phyloP scores from a whole-genome alignment of 2,113 vertebrate species.

The Cyanoderma ruficeps region DNA sequence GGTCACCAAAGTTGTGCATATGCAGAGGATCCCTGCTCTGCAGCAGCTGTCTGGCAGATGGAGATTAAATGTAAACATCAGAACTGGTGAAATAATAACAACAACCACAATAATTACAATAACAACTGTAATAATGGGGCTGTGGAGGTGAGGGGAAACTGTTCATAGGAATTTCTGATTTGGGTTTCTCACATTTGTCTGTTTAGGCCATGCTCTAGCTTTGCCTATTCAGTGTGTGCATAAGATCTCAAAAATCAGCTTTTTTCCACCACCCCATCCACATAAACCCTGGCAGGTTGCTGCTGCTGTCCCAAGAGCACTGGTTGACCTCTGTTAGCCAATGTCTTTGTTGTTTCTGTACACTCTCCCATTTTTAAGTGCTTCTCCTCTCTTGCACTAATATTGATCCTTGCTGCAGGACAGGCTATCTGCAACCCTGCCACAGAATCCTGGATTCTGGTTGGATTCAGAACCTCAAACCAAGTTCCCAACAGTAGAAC shows the following conservation, averaged over 20 bases:
- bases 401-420: neutral
- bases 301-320: neutral
- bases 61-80: neutral
- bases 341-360: neutral
- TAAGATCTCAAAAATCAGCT: neutral
- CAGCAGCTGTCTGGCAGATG: slow-evolving; percentile 9
- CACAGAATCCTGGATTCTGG: neutral
- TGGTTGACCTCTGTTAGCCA: neutral
- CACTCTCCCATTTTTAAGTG: neutral
- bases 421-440: neutral
- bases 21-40: neutral
- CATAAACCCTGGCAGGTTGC: neutral
- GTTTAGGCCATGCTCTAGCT: neutral
- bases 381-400: neutral
- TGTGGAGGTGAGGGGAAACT: neutral
- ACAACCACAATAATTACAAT: neutral
- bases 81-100: neutral
- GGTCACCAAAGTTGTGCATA: neutral
- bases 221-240: neutral
- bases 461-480: neutral
- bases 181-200: neutral
- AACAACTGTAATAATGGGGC: neutral
- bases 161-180: neutral
- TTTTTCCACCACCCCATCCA: neutral
- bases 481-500: neutral